A percentile compares a stretch with the other conserved stretches of the same genome.
These are phyloP conservation scores for Hippocampus zosterae DNA, from an alignment of 2,113 vertebrate genomes.

Conservation along the genomic window DNA sequence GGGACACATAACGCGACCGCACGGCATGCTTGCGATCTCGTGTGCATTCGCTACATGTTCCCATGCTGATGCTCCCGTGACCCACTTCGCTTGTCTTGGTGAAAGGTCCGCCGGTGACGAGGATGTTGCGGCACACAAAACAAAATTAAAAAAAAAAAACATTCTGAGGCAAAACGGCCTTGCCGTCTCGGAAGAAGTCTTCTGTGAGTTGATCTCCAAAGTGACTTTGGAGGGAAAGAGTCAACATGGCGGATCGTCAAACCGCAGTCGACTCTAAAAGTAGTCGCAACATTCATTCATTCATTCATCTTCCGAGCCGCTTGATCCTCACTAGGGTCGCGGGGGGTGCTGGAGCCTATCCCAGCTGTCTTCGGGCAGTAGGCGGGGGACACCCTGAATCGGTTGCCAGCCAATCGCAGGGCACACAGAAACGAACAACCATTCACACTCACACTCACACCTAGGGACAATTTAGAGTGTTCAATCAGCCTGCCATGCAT, in stretches of 20 bases:
- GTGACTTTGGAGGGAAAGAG: conserved; percentile 14
- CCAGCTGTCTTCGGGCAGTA: too few species aligned
- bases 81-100: conserved; percentile 19
- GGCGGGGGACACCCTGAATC: too few species aligned
- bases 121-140: not conserved
- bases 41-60: not conserved
- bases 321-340: too few species aligned
- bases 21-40: not conserved
- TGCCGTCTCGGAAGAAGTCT: not conserved
- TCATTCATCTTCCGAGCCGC: too few species aligned
- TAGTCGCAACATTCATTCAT: too few species aligned
- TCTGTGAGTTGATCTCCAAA: conserved; percentile 2
- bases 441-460: too few species aligned
- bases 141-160: not conserved
- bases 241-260: conserved; percentile 1
- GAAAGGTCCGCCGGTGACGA: not conserved
- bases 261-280: conserved; percentile 23
- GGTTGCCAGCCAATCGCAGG: too few species aligned
- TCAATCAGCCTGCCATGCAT: too few species aligned
- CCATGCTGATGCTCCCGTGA: conserved; percentile 26
- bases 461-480: too few species aligned
- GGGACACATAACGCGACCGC: conserved; percentile 5
- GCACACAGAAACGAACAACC: too few species aligned
- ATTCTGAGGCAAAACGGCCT: not conserved
- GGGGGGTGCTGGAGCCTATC: too few species aligned